Conservation (phyloP, 53 echinoderm and acorn worm genomes). For the Patiria pectinifera region DNA sequence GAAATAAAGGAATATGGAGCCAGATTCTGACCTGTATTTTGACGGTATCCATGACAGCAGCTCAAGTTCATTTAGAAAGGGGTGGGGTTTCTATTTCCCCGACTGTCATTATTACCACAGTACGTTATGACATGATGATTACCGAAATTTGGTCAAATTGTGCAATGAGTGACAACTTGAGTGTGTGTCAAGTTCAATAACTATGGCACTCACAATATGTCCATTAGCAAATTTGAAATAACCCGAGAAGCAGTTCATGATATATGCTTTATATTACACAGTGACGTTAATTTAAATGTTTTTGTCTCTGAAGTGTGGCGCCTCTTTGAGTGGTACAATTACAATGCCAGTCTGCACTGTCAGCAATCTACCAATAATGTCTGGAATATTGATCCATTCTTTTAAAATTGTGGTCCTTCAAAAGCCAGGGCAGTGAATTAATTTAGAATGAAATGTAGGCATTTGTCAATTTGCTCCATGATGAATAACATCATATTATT, state of each 20-base stretch:
- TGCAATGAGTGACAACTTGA: not conserved
- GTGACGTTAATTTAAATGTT: too few species aligned
- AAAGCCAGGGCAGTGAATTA: too few species aligned
- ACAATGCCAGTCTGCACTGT: too few species aligned
- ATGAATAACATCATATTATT: not conserved
- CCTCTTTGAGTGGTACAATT: too few species aligned
- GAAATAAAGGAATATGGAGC: not conserved
- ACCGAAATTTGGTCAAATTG: slow-evolving; percentile 3
- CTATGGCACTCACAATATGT: not conserved
- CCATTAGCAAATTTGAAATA: slow-evolving; percentile 4
- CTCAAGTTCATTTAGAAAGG: not conserved
- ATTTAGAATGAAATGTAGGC: too few species aligned
- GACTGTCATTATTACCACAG: not conserved
- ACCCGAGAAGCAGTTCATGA: not conserved
- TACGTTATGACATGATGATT: not conserved
- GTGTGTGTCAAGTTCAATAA: not conserved
- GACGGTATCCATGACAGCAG: not conserved
- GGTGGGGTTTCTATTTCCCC: not conserved
- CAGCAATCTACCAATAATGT: too few species aligned
- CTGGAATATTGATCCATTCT: too few species aligned
- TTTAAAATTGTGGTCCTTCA: too few species aligned
- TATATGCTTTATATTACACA: too few species aligned
- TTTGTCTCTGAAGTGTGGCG: too few species aligned
- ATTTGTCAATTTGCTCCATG: too few species aligned
- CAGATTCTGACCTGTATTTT: not conserved